A percentile compares a stretch with the other conserved stretches of the same genome.
Conservation (phyloP, 2,797 vertebrate genomes). For the Hippocampus kuda region DNA sequence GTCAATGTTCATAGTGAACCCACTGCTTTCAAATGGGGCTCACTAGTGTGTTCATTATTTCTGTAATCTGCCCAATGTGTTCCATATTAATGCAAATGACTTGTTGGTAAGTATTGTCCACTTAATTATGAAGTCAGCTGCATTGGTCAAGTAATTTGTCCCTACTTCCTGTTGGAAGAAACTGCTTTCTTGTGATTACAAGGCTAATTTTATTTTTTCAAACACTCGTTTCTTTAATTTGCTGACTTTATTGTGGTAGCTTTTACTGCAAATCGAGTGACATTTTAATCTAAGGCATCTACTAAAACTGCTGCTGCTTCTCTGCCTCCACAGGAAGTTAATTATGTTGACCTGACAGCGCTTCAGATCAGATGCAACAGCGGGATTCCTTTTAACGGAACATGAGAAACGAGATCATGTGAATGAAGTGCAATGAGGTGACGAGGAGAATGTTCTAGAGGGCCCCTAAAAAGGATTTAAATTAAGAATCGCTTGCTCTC, state of each 20-base stretch:
- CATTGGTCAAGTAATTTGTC: constrained; percentile 1
- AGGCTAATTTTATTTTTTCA: constrained; percentile 10
- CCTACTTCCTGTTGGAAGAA: constrained; percentile 9
- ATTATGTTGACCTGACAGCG: constrained; percentile 2
- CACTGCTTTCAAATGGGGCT: constrained; percentile 34
- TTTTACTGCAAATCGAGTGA: neutral
- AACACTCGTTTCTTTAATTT: neutral
- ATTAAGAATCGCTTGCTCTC: neutral
- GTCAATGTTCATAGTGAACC: constrained; percentile 42
- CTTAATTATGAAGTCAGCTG: constrained; percentile 8
- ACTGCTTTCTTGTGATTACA: constrained; percentile 16
- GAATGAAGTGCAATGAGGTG: neutral
- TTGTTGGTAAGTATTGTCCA: constrained; percentile 22
- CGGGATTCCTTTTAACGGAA: neutral
- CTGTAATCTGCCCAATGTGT: constrained; percentile 32
- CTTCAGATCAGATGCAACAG: neutral
- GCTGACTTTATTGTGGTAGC: neutral
- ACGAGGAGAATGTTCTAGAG: neutral
- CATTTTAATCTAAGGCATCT: neutral
- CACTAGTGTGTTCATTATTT: constrained; percentile 34
- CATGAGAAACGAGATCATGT: neutral
- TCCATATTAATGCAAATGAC: constrained; percentile 24
- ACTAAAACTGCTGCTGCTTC: neutral
- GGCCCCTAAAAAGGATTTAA: neutral
- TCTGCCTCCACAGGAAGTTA: neutral